phyloP scores from a whole-genome alignment of 2,113 vertebrate species.

The Hyla sarda region DNA sequence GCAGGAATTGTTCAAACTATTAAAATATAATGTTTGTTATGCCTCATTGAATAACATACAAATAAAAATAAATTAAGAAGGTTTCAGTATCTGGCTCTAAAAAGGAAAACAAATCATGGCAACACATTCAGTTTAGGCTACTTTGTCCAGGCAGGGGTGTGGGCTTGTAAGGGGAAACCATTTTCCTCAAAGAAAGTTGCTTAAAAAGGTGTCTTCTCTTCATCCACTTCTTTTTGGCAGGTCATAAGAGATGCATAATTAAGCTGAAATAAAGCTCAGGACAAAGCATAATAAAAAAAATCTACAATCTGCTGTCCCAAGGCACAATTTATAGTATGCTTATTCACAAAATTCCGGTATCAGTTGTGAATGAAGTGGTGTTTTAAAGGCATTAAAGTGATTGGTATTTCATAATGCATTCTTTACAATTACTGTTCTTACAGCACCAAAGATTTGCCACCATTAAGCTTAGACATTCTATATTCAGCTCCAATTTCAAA shows the following conservation, averaged over 20 bases:
- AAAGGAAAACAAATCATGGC: too few species aligned
- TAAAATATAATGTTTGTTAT: too few species aligned
- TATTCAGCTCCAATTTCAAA: background rate
- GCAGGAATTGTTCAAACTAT: too few species aligned
- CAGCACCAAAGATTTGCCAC: background rate
- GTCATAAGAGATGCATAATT: background rate
- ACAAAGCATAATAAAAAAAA: background rate
- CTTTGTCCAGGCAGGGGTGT: too few species aligned
- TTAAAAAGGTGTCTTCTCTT: too few species aligned
- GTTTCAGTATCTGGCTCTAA: too few species aligned
- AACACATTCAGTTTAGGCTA: too few species aligned
- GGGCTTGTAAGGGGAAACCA: too few species aligned
- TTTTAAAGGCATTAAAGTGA: background rate
- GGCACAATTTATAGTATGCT: background rate
- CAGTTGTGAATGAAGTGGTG: background rate
- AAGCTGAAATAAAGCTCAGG: background rate
- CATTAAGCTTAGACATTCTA: background rate
- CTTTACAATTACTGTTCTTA: background rate
- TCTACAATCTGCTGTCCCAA: background rate
- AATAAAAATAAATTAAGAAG: too few species aligned
- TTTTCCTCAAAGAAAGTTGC: too few species aligned
- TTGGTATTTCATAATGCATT: background rate
- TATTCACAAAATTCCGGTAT: background rate
- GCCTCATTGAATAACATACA: too few species aligned
- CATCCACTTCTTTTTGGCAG: background rate